Evolutionary conservation across 2,888 invertebrate genomes (phyloP), one percentile per base, ranked within the genome.

Genomic region (Mantis religiosa): DNA sequence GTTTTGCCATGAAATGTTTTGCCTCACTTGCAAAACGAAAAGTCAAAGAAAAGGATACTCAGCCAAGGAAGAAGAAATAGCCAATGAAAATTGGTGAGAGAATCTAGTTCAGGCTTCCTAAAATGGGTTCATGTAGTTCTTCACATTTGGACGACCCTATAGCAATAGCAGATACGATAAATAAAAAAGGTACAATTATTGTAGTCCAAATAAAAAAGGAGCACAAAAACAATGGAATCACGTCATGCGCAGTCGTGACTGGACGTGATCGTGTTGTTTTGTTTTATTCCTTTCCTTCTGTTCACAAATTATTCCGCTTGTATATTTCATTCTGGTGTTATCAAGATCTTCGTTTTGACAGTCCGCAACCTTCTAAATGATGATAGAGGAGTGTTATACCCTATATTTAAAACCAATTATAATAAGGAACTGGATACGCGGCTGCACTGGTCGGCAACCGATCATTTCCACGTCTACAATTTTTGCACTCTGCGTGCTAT

Each of bases 361-460:
- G 54, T 20, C 54, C 54, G 54, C 54, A 71, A 20, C 54, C 54
- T 25, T 71, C 54, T 71, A 71, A 71, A 71, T 71, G 54, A 71
- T 71, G 54, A 71, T 71, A 71, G 54, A 71, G 54, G 85, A 41
- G 54, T 54, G 14, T 47, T 27, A 47, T 47, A 85, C 27, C 47
- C 85, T 85, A 47, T 85, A 85, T 85, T 85, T 85, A 85, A 85
- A 85, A 85, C 85, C 85, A 85, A 85, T 47, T 85, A 85, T 47
- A 85, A 85, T 85, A 85, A 9, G 14, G 85, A 85, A n/a, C 34
- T n/a, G 34, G 41, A 34, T 3, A 20, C 15, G 20, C 54, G 54
- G 20, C 41, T 41, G 41, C 54, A 54, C 20, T 54, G 54, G 54
- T 54, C 54, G 54, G 54, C 54, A 71, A 71, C 54, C 54, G 54